A percentile compares a stretch with the other conserved stretches of the same genome.
Conservation (phyloP, 2,113 vertebrate genomes). For the Euleptes europaea region DNA sequence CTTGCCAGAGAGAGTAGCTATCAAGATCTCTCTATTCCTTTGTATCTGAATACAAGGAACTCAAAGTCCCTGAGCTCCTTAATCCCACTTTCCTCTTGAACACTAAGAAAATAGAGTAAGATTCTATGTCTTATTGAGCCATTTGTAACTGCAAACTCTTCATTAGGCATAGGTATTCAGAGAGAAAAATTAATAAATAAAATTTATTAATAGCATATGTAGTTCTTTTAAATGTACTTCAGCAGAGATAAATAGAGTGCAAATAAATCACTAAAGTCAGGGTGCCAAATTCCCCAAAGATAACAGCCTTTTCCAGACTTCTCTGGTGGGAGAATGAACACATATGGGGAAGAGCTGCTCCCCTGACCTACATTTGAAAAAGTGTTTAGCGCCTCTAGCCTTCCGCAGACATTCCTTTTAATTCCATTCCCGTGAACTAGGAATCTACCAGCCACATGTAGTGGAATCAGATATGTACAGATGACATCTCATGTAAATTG, state of each 20-base stretch:
- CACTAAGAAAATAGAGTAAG: not conserved
- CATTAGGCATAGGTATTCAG: not conserved
- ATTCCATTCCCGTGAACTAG: no score
- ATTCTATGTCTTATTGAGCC: not conserved
- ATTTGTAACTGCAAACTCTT: not conserved
- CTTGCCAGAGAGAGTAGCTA: not conserved
- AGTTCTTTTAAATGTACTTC: not conserved
- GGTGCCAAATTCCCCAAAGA: not conserved
- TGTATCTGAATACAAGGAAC: not conserved
- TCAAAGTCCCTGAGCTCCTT: accelerated
- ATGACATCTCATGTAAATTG: no score
- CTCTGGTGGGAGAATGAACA: no score
- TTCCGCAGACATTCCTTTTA: no score
- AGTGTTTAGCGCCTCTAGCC: no score
- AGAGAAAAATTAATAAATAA: not conserved
- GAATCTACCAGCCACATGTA: no score
- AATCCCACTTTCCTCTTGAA: conserved; percentile 14
- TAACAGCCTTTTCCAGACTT: not conserved
- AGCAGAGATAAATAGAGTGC: not conserved
- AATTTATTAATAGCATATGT: not conserved
- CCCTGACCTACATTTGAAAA: no score
- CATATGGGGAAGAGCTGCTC: no score
- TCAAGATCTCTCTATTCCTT: not conserved
- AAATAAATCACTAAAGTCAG: not conserved
- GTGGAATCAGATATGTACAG: no score